A percentile compares a stretch with the other conserved stretches of the same genome.
phyloP scores from a whole-genome alignment of 2,113 vertebrate genomes.

The Melanostigma gelatinosum region DNA sequence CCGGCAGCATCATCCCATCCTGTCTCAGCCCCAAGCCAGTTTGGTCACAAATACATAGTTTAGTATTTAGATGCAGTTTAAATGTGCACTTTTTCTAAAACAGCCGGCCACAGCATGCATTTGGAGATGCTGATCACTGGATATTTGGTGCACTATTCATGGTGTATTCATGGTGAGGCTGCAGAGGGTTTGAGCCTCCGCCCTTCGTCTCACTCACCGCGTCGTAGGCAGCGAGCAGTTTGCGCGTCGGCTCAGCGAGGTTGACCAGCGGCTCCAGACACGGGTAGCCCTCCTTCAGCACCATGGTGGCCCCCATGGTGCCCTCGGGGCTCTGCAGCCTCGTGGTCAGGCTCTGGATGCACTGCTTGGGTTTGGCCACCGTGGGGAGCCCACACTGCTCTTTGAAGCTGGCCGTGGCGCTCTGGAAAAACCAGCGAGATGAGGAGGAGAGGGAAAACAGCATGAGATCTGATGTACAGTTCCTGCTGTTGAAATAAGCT shows the following conservation, averaged over 20 bases:
- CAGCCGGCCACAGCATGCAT: too few relatives aligned
- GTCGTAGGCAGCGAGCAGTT: conserved; percentile 91
- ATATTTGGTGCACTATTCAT: too few relatives aligned
- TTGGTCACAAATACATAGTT: too few relatives aligned
- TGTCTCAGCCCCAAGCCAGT: too few relatives aligned
- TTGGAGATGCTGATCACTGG: too few relatives aligned
- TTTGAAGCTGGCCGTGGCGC: conserved; percentile 90
- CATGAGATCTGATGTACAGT: conserved; percentile 45
- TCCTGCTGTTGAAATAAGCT: conserved; percentile 38
- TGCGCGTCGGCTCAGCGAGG: conserved; percentile 89
- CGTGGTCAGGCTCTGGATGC: conserved; percentile 92
- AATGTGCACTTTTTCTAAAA: too few relatives aligned
- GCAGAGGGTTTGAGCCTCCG: not conserved
- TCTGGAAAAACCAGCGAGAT: conserved; percentile 77
- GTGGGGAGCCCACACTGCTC: conserved; percentile 97
- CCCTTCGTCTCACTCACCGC: conserved; percentile 81
- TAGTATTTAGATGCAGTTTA: too few relatives aligned
- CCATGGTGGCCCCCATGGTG: conserved; percentile 85
- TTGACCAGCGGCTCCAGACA: conserved; percentile 88
- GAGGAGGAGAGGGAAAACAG: not conserved
- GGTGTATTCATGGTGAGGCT: not conserved
- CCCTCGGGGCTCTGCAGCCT: conserved; percentile 88
- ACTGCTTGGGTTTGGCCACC: conserved; percentile 95
- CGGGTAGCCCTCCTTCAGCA: conserved; percentile 90
- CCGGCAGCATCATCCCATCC: too few relatives aligned